Conservation (phyloP, 2,888 invertebrate species). For the Orchesellides sinensis region DNA sequence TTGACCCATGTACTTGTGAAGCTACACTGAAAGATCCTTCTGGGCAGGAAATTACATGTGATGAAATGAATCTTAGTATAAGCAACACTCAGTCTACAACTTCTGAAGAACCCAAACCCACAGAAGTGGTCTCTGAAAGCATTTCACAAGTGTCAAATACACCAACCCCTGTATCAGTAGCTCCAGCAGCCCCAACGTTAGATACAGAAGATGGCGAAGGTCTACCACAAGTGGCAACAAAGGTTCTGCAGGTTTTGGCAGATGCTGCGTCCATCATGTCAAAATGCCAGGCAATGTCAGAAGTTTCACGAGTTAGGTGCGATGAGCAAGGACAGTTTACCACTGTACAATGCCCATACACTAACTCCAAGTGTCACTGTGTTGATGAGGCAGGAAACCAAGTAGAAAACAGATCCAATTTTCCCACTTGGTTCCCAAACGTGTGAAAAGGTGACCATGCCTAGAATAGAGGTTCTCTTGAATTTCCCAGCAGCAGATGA, state of each 20-base stretch:
- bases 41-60: conserved; percentile 52
- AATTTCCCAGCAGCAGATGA: conserved; percentile 79
- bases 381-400: conserved; percentile 90
- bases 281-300: conserved; percentile 44
- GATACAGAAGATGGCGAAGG: neutral
- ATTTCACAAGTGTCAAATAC: neutral
- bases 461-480: conserved; percentile 86
- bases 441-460: conserved; percentile 84
- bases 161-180: too few species aligned
- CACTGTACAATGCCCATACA: conserved; percentile 35
- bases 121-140: neutral
- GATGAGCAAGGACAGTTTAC: conserved; percentile 42
- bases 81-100: conserved; percentile 23
- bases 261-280: conserved; percentile 23
- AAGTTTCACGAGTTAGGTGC: conserved; percentile 26
- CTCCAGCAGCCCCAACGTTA: neutral
- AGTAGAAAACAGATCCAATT: conserved; percentile 77
- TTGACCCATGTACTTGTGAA: conserved; percentile 76
- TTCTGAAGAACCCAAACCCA: conserved; percentile 15
- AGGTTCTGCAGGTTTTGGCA: conserved; percentile 23
- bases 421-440: conserved; percentile 81
- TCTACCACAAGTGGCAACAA: neutral
- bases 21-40: conserved; percentile 59
- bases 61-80: neutral
- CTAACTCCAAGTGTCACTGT: conserved; percentile 84